phyloP scores from a whole-genome alignment of 2,797 vertebrate species.

The Crocidura indochinensis region DNA sequence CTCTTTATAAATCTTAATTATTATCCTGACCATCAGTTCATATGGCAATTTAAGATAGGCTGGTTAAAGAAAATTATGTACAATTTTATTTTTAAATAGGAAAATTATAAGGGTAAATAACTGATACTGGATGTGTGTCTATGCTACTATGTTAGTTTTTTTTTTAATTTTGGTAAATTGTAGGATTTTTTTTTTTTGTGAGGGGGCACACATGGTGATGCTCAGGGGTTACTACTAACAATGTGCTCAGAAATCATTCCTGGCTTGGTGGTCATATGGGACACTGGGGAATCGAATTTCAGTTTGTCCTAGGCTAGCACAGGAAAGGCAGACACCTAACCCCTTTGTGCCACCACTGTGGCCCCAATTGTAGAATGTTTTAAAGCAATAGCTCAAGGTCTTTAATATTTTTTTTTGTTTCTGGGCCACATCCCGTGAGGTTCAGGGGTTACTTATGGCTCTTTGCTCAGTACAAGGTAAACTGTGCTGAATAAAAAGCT shows the following conservation, averaged over 20 bases:
- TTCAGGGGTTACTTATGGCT: too few relatives aligned
- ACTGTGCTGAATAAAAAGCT: background rate
- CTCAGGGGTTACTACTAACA: too few relatives aligned
- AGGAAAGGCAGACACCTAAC: too few relatives aligned
- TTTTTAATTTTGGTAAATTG: background rate
- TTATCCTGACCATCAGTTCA: background rate
- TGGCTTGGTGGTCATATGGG: too few relatives aligned
- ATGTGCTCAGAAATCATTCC: too few relatives aligned
- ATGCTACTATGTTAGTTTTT: background rate
- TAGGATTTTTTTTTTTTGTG: background rate
- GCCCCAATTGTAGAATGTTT: background rate
- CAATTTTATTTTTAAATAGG: background rate
- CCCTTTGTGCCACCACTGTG: too few relatives aligned
- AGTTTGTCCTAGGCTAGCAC: too few relatives aligned
- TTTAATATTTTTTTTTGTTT: constrained; percentile 9
- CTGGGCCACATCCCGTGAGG: too few relatives aligned
- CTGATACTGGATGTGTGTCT: background rate
- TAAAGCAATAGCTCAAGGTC: background rate
- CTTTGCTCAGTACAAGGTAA: background rate
- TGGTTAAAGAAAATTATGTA: background rate
- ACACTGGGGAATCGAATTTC: too few relatives aligned
- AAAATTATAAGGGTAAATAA: background rate
- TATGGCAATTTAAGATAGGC: background rate
- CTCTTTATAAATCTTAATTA: background rate
- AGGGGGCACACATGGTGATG: too few relatives aligned